Evolutionary conservation across 2,797 vertebrate genomes (phyloP).

Genomic region (Trachops cirrhosus): DNA sequence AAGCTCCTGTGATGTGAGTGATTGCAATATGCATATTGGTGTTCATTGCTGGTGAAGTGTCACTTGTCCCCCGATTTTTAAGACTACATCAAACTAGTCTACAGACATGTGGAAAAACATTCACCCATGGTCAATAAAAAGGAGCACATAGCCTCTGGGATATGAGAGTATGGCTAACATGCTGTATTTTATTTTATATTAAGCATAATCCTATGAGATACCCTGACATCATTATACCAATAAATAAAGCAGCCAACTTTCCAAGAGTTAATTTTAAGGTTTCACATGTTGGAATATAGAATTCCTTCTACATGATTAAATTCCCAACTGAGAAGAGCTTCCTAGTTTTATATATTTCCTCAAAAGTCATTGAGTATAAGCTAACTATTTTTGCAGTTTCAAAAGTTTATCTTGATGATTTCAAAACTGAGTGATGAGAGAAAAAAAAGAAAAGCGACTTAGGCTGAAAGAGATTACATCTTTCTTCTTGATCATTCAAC

Average conservation of each 20-base stretch:
- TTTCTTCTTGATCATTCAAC: not conserved
- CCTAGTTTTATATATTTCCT: not conserved
- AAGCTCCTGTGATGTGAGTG: not conserved
- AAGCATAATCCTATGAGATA: slow-evolving; percentile 4
- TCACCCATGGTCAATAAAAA: slow-evolving; percentile 35
- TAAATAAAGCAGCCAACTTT: slow-evolving; percentile 33
- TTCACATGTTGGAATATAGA: slow-evolving; percentile 13
- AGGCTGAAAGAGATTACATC: not conserved
- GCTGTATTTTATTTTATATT: slow-evolving; percentile 38
- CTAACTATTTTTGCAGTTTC: slow-evolving; percentile 1
- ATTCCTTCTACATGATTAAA: not conserved
- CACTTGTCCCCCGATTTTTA: not conserved
- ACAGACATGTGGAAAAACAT: not conserved
- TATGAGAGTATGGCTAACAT: not conserved
- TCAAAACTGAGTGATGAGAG: not conserved
- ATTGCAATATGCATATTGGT: not conserved
- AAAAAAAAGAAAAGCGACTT: not conserved
- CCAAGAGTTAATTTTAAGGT: slow-evolving; percentile 39
- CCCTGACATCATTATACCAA: slow-evolving; percentile 23
- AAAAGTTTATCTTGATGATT: not conserved
- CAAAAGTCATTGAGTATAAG: not conserved
- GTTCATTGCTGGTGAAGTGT: slow-evolving; percentile 1
- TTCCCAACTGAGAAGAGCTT: not conserved
- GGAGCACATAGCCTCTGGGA: not conserved
- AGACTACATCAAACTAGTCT: not conserved